These are phyloP conservation scores for Pollenia angustigena DNA, from an alignment of 2,888 invertebrate species.

Conservation along the genomic window DNA sequence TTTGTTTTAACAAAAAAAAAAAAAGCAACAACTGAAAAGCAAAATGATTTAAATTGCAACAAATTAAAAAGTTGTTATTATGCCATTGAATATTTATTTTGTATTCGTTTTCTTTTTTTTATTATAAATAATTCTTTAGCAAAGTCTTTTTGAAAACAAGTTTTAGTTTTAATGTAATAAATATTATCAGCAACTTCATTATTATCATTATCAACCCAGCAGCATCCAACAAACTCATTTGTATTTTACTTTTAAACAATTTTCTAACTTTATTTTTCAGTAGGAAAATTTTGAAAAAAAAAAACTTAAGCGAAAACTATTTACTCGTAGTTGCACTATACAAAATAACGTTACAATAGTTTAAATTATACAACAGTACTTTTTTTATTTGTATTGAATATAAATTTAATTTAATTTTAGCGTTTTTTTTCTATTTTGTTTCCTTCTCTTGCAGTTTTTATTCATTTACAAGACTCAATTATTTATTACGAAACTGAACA, in stretches of 20 bases:
- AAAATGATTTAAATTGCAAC: slow-evolving; percentile 22
- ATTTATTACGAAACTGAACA: slow-evolving; percentile 52
- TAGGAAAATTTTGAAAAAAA: neutral
- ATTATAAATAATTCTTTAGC: neutral
- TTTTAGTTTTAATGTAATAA: slow-evolving; percentile 37
- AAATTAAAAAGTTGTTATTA: slow-evolving; percentile 60
- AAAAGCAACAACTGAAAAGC: neutral
- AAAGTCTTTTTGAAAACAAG: slow-evolving; percentile 21
- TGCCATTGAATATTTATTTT: slow-evolving; percentile 62
- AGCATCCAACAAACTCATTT: slow-evolving; percentile 38
- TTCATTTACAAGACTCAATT: slow-evolving; percentile 58
- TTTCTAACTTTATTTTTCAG: slow-evolving; percentile 37
- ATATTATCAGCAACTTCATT: slow-evolving; percentile 38
- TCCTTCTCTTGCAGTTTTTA: slow-evolving; percentile 8
- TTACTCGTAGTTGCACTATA: slow-evolving; percentile 10
- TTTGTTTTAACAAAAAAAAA: neutral
- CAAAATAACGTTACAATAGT: neutral
- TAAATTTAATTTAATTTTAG: slow-evolving; percentile 47
- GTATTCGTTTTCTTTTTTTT: neutral
- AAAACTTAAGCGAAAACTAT: slow-evolving; percentile 11
- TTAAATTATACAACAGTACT: neutral
- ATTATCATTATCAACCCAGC: slow-evolving; percentile 1
- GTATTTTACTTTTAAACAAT: slow-evolving; percentile 50
- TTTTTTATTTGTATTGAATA: slow-evolving; percentile 38
- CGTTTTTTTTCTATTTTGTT: slow-evolving; percentile 9